Conservation (phyloP, 1,140 invertebrate genomes). For the Pseudoatta argentina region DNA sequence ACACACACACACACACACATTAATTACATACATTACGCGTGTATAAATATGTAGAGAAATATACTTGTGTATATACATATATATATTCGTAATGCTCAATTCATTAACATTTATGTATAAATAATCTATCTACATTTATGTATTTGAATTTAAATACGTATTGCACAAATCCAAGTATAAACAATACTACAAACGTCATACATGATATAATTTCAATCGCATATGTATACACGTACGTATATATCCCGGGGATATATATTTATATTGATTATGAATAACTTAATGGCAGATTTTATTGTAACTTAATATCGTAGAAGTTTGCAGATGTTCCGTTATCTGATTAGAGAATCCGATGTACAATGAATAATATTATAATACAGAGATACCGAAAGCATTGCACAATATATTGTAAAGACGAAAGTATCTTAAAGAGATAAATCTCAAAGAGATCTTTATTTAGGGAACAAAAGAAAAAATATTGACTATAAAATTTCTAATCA, state of each 20-base stretch:
- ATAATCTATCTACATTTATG: constrained; percentile 22
- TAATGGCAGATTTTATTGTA: constrained; percentile 35
- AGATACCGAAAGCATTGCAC: not conserved
- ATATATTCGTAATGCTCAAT: constrained; percentile 40
- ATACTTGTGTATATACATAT: not conserved
- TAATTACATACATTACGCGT: constrained; percentile 24
- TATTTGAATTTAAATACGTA: constrained; percentile 19
- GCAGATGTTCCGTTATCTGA: constrained; percentile 5
- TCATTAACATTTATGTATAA: constrained; percentile 32
- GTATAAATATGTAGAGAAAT: constrained; percentile 30
- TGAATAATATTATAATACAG: constrained; percentile 31
- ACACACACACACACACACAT: not conserved
- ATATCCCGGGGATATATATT: constrained; percentile 5
- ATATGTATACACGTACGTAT: constrained; percentile 25
- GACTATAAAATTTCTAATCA: not conserved
- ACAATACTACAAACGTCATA: not conserved
- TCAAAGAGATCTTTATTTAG: not conserved
- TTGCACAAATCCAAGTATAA: constrained; percentile 23
- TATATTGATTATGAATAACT: constrained; percentile 45
- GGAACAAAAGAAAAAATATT: not conserved
- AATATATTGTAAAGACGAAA: constrained; percentile 18
- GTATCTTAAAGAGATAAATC: not conserved
- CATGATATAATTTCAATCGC: not conserved
- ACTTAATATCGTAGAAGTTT: constrained; percentile 29
- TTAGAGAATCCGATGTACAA: not conserved